These are phyloP conservation scores for Myripristis jacobus DNA, from an alignment of 2,797 vertebrate species.

Conservation along the genomic window DNA sequence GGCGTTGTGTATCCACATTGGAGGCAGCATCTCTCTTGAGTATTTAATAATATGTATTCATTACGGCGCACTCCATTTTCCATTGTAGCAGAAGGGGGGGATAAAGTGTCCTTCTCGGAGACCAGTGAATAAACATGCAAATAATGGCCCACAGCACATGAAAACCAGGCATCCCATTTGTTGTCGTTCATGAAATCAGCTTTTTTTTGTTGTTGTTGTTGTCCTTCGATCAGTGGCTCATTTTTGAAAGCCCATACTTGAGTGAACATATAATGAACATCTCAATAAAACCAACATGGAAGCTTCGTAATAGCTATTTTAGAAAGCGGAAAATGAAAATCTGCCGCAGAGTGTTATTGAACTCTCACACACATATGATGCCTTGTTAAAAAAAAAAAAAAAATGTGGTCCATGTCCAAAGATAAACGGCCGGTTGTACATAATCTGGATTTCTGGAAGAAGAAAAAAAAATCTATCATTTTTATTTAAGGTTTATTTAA, in stretches of 20 bases:
- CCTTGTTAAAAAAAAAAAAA: not conserved
- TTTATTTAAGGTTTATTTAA: too few species aligned
- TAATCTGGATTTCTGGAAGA: not conserved
- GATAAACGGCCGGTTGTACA: not conserved
- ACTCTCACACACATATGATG: not conserved
- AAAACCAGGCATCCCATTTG: not conserved
- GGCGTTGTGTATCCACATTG: conserved; percentile 33
- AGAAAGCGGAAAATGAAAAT: not conserved
- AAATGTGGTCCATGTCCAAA: not conserved
- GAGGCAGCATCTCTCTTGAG: conserved; percentile 42
- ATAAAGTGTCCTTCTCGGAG: conserved; percentile 32
- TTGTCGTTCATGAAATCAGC: too few species aligned
- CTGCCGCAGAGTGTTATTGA: not conserved
- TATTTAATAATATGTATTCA: conserved; percentile 64
- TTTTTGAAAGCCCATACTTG: not conserved
- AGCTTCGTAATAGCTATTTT: too few species aligned
- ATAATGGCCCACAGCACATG: conserved; percentile 8
- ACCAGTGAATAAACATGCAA: conserved; percentile 49
- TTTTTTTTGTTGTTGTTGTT: too few species aligned
- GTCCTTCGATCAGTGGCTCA: not conserved
- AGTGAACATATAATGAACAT: not conserved
- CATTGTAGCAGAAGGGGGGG: conserved; percentile 13
- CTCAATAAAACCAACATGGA: not conserved
- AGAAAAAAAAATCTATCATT: not conserved
- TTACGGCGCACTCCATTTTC: conserved; percentile 50